Percentiles rank a stretch among this genome's conserved stretches.
Evolutionary conservation across 2,888 invertebrate genomes (phyloP).

Genomic region (Bombylius discolor): DNA sequence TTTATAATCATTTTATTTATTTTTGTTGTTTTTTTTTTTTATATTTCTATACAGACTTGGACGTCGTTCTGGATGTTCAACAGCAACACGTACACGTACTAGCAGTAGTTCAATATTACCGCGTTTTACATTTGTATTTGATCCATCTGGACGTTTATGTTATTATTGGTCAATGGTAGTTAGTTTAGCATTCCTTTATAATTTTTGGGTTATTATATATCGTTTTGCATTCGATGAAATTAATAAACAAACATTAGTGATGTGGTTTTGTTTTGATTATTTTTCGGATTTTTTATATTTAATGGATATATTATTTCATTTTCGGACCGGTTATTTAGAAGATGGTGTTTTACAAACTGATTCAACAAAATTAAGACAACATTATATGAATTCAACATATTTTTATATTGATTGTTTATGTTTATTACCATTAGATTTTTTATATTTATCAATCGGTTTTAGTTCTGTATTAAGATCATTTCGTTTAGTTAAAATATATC

Average conservation of each 20-base stretch:
- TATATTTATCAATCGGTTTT: conserved; percentile 93
- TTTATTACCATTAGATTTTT: conserved; percentile 92
- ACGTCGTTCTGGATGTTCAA: conserved; percentile 18
- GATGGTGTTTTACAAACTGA: conserved; percentile 97
- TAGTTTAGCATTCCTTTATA: conserved; percentile 89
- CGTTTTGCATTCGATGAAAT: conserved; percentile 98
- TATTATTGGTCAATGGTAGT: conserved; percentile 98
- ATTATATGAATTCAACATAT: conserved; percentile 94
- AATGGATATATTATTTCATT: conserved; percentile 93
- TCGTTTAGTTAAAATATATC: conserved; percentile 92
- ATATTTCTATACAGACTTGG: conserved; percentile 15
- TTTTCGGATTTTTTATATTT: conserved; percentile 92
- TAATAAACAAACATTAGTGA: conserved; percentile 76
- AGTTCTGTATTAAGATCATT: conserved; percentile 92
- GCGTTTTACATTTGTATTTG: conserved; percentile 93
- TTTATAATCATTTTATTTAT: neutral
- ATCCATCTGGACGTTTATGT: conserved; percentile 91
- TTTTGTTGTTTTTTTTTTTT: neutral
- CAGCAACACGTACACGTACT: conserved; percentile 17
- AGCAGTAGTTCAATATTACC: conserved; percentile 23
- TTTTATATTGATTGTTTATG: conserved; percentile 99
- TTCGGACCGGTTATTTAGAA: conserved; percentile 92
- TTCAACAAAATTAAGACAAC: conserved; percentile 79
- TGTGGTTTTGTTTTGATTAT: conserved; percentile 97
- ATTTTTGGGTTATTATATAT: conserved; percentile 97